phyloP scores from a whole-genome alignment of 2,888 invertebrate genomes.

The Caenorhabditis sp. region DNA sequence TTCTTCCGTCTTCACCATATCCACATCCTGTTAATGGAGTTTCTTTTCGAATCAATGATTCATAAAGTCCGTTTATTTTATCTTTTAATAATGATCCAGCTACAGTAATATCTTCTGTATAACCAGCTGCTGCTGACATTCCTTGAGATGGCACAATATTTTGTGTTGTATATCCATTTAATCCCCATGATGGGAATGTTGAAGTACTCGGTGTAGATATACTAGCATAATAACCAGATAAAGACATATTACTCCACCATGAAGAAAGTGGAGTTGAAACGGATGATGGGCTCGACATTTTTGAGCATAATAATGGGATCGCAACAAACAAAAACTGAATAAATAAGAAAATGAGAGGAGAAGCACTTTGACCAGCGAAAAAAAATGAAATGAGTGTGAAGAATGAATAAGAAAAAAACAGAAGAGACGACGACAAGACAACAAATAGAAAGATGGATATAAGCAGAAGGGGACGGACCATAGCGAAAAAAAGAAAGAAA shows the following conservation, averaged over 20 bases:
- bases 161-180: neutral
- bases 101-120: constrained; percentile 62
- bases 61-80: constrained; percentile 44
- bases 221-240: constrained; percentile 31
- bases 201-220: constrained; percentile 18
- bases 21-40: constrained; percentile 26
- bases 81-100: constrained; percentile 54
- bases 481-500: constrained; percentile 4
- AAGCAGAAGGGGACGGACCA: constrained; percentile 1
- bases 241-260: constrained; percentile 38
- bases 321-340: neutral
- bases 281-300: constrained; percentile 22
- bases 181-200: constrained; percentile 9
- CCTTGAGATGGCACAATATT: constrained; percentile 1
- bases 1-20: constrained; percentile 39
- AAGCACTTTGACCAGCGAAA: constrained; percentile 3
- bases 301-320: constrained; percentile 1
- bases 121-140: constrained; percentile 20
- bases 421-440: constrained; percentile 1
- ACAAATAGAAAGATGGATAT: neutral
- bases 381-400: constrained; percentile 3
- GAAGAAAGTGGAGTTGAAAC: constrained; percentile 25
- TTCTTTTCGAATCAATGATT: constrained; percentile 41
- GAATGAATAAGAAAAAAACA: neutral
- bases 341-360: constrained; percentile 4